phyloP scores from a whole-genome alignment of 2,888 invertebrate genomes.

The Rhodophaea formosa region DNA sequence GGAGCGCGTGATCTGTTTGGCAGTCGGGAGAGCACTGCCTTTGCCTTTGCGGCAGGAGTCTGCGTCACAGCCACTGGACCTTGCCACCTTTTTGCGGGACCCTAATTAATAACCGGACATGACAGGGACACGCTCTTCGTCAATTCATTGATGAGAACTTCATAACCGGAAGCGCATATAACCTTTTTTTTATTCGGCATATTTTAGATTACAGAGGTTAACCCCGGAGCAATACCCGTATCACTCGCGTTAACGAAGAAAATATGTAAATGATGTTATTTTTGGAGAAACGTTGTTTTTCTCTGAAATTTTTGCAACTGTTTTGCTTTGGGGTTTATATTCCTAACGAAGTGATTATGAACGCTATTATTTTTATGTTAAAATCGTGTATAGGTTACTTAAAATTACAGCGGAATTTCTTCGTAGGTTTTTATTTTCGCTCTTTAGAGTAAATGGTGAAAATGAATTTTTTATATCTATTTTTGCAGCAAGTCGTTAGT shows the following conservation, averaged over 20 bases:
- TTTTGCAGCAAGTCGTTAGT: no score
- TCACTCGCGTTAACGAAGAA: background rate
- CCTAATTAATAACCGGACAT: constrained; percentile 74
- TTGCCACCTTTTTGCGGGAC: constrained; percentile 73
- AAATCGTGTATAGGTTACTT: no score
- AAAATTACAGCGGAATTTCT: no score
- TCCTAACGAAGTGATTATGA: background rate
- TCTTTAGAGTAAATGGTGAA: no score
- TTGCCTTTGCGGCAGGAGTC: constrained; percentile 73
- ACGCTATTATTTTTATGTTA: no score
- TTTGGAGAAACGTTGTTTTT: background rate
- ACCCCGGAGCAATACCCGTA: background rate
- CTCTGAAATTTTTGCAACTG: background rate
- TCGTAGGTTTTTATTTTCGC: no score
- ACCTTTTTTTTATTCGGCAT: background rate
- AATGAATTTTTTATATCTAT: no score
- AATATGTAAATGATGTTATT: constrained; percentile 11
- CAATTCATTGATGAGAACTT: constrained; percentile 34
- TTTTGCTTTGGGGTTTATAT: background rate
- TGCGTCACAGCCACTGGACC: constrained; percentile 73
- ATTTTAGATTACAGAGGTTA: constrained; percentile 1
- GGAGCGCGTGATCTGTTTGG: constrained; percentile 52
- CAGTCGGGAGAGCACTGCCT: constrained; percentile 63
- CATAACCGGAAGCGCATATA: constrained; percentile 25
- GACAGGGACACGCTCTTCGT: constrained; percentile 54